Conservation (phyloP, 2,888 invertebrate species). For the Polydrusus cervinus region DNA sequence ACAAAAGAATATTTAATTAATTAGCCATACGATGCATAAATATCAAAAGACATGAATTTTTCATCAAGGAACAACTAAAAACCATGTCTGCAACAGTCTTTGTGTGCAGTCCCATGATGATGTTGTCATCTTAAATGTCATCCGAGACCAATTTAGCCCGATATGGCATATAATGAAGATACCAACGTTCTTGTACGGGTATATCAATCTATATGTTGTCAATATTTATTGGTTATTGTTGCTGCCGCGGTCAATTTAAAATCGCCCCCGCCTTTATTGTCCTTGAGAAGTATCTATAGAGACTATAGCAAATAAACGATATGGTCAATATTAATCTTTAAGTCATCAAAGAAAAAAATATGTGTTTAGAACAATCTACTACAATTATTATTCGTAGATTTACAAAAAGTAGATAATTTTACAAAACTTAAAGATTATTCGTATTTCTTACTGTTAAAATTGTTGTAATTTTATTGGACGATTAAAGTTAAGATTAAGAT, state of each 20-base stretch:
- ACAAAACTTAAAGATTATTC: no score
- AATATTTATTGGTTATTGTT: slow-evolving; percentile 53
- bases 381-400: no score
- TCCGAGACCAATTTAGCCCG: slow-evolving; percentile 70
- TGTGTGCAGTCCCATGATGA: slow-evolving; percentile 55
- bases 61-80: slow-evolving; percentile 54
- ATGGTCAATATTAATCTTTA: no score
- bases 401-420: no score
- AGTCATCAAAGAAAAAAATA: no score
- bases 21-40: slow-evolving; percentile 51
- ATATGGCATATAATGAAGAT: slow-evolving; percentile 72
- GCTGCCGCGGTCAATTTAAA: slow-evolving; percentile 2
- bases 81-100: slow-evolving; percentile 54
- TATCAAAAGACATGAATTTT: slow-evolving; percentile 51
- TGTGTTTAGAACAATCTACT: no score
- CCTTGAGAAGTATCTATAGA: not conserved
- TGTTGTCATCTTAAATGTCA: slow-evolving; percentile 66
- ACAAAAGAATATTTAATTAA: slow-evolving; percentile 55
- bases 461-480: no score
- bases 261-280: slow-evolving; percentile 49
- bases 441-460: no score
- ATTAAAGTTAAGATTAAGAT: no score
- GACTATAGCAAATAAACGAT: not conserved
- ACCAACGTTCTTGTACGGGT: slow-evolving; percentile 66
- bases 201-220: slow-evolving; percentile 54